Evolutionary conservation across 2,797 vertebrate genomes (phyloP), one percentile per base, ranked within the genome.

Genomic region (Acrossocheilus fasciatus): DNA sequence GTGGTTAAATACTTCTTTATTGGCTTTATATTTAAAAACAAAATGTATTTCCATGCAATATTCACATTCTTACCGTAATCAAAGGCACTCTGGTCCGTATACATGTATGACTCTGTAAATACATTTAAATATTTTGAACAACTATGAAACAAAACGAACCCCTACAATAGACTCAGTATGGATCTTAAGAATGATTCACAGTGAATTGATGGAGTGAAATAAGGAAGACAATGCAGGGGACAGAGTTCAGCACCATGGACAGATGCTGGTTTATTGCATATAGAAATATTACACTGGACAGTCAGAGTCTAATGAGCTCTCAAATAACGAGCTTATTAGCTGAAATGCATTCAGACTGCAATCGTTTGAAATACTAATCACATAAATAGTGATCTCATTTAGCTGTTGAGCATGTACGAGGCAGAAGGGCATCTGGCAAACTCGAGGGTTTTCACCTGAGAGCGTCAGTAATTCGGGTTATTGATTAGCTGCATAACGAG

Each of bases 41-140:
- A 50, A 50, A 78, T 41, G 59, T 10, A 45, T 47, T 79, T 34
- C 4, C 15, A 69, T 80, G 26, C 20, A 54, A 50, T 39, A 41
- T 75, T 36, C 73, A 7, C 15, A 3, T 52, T 81, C 95, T 93
- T 91, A 96, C 96, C 96, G 89, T 96, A 96, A 2, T 96, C 84
- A 81, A 96, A 96, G 88, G 93, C 94, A 81, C 94, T 96, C 84
- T 92, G 93, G 88, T 95, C 95, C 64, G 91, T 75, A 88, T 92
- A 89, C 89, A 90, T 80, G 59, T 74, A 75, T 6, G 92, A 66
- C 78, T 93, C 95, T 96, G 93, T 57, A 91, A 89, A 88, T 26
- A 91, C 64, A 92, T 79, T 20, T 41, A 66, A 80, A 77, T 43
- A 80, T 18, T 52, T 75, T 83, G 12, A 59, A 59, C 57, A 76